Evolutionary conservation across 2,797 vertebrate genomes (phyloP), one percentile per base, ranked within the genome.

Genomic region (Sylvia borin): DNA sequence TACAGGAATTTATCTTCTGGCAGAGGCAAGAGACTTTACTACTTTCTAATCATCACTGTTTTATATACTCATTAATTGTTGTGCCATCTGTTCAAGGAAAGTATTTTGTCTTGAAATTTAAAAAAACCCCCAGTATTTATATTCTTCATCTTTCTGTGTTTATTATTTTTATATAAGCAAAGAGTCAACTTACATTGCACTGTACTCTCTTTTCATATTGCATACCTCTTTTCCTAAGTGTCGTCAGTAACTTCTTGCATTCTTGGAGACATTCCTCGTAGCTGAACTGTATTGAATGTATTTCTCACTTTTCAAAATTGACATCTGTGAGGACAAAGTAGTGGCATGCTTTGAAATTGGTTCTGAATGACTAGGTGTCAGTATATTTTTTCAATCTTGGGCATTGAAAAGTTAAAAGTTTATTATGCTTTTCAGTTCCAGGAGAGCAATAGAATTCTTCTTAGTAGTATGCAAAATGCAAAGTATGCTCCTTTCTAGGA

Each of bases 41-140:
- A 57, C 68, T 93, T 94, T 61, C 36, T 75, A 53, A 61, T 64
- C 60, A 50, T 77, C 15, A 0, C 38, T 88, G 50, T 20, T 81
- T 67, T 93, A 50, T 92, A 82, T 91, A 65, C 27, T 91, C 78
- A 53, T 78, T 94, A 83, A 83, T 67, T 85, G 70, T 85, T 91
- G 36, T 77, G 93, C 70, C 68, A 36, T 80, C n/a, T 78, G 43
- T 80, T 93, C 77, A 78, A 92, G 32, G 75, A 76, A 94, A 88
- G 47, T 83, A 62, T n/a, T 91, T 66, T 65, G 48, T 80, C 73
- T 65, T 79, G 74, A 66, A 80, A 60, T 79, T 45, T 48, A 3
- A 1, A 53, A 77, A 71, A 88, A 81, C 5, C 36, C 16, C 36
- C 16, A 12, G 4, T 85, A 55, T 77, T 77, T 88, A 66, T 85